phyloP scores from a whole-genome alignment of 2,888 invertebrate genomes.

The Caradrina clavipalpis region DNA sequence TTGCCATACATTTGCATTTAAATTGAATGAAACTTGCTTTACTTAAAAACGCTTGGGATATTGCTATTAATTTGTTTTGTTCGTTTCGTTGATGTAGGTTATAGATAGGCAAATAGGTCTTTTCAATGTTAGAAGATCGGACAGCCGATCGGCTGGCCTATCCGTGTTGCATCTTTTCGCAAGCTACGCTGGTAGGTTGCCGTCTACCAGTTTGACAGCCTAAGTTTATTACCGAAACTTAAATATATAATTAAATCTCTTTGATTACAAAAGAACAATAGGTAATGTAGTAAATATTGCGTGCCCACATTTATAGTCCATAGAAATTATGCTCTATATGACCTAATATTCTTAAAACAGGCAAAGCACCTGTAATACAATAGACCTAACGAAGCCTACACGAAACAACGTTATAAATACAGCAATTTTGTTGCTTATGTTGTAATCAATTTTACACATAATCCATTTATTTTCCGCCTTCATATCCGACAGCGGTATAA shows the following conservation, averaged over 20 bases:
- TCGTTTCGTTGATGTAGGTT: constrained; percentile 1
- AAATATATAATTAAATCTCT: not conserved
- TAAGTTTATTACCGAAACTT: constrained; percentile 10
- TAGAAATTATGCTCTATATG: constrained; percentile 14
- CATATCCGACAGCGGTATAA: constrained; percentile 51
- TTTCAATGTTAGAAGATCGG: not conserved
- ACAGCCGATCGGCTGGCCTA: not conserved
- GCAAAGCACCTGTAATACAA: constrained; percentile 24
- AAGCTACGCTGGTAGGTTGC: not conserved
- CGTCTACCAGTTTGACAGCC: not conserved
- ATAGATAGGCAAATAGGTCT: not conserved
- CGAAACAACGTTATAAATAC: constrained; percentile 46
- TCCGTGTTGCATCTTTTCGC: not conserved
- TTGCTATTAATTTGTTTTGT: constrained; percentile 28
- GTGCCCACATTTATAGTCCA: constrained; percentile 8
- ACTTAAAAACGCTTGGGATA: constrained; percentile 34
- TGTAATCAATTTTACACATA: constrained; percentile 59
- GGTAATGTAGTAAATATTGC: constrained; percentile 27
- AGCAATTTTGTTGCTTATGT: constrained; percentile 47
- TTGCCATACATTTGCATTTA: constrained; percentile 63
- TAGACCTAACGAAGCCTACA: constrained; percentile 36
- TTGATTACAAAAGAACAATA: constrained; percentile 34
- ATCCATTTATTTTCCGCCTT: constrained; percentile 61
- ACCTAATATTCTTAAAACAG: constrained; percentile 18
- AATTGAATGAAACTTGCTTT: constrained; percentile 59